Conservation (phyloP, 2,797 vertebrate species). For the Novumbra hubbsi region DNA sequence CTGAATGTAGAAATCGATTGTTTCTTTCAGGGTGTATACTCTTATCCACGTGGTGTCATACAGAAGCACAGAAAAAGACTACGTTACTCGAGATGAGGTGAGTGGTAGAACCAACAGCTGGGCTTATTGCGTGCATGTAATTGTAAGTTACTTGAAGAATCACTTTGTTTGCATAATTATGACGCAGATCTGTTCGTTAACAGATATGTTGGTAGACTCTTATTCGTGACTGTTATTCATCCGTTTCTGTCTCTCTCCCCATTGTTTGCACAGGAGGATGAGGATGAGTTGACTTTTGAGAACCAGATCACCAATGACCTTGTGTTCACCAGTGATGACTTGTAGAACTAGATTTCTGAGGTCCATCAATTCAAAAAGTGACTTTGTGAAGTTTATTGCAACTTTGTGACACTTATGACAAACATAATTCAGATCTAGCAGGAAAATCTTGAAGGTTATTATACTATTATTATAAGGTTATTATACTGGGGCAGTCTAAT, state of each 20-base stretch:
- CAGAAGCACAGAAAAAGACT: constrained; percentile 73
- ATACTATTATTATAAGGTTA: background rate
- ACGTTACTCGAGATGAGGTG: constrained; percentile 53
- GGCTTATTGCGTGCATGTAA: background rate
- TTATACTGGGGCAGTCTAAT: background rate
- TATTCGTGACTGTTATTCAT: background rate
- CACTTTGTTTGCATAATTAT: background rate
- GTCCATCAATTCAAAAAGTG: background rate
- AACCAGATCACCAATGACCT: constrained; percentile 53
- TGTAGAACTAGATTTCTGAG: constrained; percentile 36
- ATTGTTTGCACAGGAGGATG: constrained; percentile 50
- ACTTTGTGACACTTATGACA: background rate
- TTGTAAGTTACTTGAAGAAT: background rate
- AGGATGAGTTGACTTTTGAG: constrained; percentile 41
- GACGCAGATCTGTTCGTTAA: background rate
- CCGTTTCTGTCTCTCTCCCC: background rate
- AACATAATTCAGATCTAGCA: constrained; percentile 1
- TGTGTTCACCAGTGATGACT: constrained; percentile 61
- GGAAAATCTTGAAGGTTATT: background rate
- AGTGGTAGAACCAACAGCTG: constrained; percentile 27
- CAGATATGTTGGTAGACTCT: background rate
- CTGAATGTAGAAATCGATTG: background rate
- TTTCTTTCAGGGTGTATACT: constrained; percentile 71
- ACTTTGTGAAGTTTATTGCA: background rate
- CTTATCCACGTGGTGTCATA: constrained; percentile 80